These are phyloP conservation scores for Macrotrachela quadricornifera DNA, from an alignment of 1,140 invertebrate species.

Conservation along the genomic window DNA sequence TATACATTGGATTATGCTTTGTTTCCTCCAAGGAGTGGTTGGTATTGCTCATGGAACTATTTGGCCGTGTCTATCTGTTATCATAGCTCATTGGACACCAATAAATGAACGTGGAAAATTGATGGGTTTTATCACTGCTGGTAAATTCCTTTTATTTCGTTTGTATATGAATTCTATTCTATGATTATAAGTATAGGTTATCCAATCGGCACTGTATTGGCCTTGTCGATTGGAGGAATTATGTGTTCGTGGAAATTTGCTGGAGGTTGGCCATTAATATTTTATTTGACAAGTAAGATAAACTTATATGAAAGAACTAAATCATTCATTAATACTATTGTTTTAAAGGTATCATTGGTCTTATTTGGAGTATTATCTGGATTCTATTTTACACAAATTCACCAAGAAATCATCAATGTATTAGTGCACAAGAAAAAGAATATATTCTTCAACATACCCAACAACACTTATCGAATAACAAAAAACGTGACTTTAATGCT, in stretches of 20 bases:
- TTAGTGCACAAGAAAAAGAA: constrained; percentile 17
- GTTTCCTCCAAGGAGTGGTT: neutral
- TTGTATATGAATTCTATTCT: too few species aligned
- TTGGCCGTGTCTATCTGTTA: neutral
- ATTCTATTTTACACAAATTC: constrained; percentile 17
- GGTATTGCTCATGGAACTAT: neutral
- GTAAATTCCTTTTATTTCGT: neutral
- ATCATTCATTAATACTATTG: neutral
- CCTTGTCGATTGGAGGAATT: constrained; percentile 3
- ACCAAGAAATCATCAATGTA: constrained; percentile 17
- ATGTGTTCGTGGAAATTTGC: constrained; percentile 3
- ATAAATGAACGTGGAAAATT: too few species aligned
- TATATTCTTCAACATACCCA: constrained; percentile 19
- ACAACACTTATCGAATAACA: constrained; percentile 5
- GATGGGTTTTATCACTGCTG: too few species aligned
- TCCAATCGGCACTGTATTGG: neutral
- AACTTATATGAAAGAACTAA: too few species aligned
- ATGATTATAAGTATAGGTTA: too few species aligned
- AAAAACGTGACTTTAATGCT: neutral
- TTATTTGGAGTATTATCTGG: constrained; percentile 26
- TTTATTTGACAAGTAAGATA: neutral
- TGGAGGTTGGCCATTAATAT: constrained; percentile 8
- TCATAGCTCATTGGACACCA: too few species aligned
- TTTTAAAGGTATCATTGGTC: constrained; percentile 13
- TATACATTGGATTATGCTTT: neutral